Conservation (phyloP, 2,888 invertebrate genomes). For the Eupsilia transversa region DNA sequence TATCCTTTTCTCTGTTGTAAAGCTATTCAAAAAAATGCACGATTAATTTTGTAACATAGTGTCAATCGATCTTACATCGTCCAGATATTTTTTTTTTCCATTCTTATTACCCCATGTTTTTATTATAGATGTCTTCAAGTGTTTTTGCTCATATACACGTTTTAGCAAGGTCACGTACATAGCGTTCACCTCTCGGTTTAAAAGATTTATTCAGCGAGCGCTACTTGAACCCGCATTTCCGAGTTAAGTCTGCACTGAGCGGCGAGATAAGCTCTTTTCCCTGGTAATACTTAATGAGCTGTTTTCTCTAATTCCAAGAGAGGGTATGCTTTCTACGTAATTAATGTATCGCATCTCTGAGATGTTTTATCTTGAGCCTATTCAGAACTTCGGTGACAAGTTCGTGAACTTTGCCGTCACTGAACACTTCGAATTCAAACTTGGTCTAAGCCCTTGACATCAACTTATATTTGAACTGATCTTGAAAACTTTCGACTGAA, state of each 20-base stretch:
- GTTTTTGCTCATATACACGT: not conserved
- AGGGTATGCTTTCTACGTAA: constrained; percentile 17
- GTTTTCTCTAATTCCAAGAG: constrained; percentile 39
- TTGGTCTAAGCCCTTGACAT: constrained; percentile 31
- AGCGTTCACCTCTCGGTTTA: constrained; percentile 10
- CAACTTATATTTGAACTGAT: constrained; percentile 31
- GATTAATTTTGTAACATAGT: not conserved
- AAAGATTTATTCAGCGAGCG: constrained; percentile 38
- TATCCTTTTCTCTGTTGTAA: not conserved
- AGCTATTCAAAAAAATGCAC: not conserved
- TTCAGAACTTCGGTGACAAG: constrained; percentile 36
- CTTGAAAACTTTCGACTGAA: constrained; percentile 36
- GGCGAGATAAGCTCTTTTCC: constrained; percentile 43
- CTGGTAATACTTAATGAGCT: constrained; percentile 37
- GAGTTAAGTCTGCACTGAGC: constrained; percentile 22
- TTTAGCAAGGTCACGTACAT: not conserved
- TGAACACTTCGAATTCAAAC: constrained; percentile 17
- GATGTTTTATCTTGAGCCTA: constrained; percentile 21
- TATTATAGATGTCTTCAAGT: not conserved
- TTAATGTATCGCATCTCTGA: constrained; percentile 22
- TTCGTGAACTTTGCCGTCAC: constrained; percentile 26
- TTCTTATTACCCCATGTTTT: not conserved
- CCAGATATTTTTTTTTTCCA: not conserved
- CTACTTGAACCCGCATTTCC: constrained; percentile 36
- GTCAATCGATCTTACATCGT: not conserved